A percentile compares a stretch with the other conserved stretches of the same genome.
These are phyloP conservation scores for Yasuhikotakia modesta DNA, from an alignment of 2,797 vertebrate genomes.

Conservation along the genomic window DNA sequence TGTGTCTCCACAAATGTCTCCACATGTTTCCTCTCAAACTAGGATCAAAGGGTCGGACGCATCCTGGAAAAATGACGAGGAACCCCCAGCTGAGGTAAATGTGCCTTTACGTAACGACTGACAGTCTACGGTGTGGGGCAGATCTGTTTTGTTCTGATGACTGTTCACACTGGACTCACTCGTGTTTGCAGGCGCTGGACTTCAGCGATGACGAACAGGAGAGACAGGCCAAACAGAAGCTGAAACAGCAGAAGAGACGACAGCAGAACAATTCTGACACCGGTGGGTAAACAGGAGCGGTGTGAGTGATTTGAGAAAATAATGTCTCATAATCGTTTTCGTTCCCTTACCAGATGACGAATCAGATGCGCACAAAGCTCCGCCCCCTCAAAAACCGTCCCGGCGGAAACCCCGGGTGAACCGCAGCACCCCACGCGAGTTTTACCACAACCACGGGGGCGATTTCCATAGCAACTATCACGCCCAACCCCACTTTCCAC, in stretches of 20 bases:
- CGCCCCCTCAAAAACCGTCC: conserved; percentile 30
- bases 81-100: conserved; percentile 88
- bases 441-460: conserved; percentile 36
- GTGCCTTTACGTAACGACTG: conserved; percentile 1
- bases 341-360: conserved; percentile 44
- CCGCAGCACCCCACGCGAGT: conserved; percentile 30
- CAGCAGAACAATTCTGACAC: conserved; percentile 69
- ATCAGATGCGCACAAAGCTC: conserved; percentile 6
- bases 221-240: conserved; percentile 81
- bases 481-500: conserved; percentile 40
- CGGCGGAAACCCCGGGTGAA: conserved; percentile 49
- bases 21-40: neutral
- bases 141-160: neutral
- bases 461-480: conserved; percentile 55
- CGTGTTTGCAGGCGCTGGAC: conserved; percentile 81
- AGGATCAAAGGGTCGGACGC: conserved; percentile 92
- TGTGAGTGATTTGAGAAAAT: too few species aligned
- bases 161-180: neutral
- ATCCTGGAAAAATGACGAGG: conserved; percentile 94
- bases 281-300: conserved; percentile 28
- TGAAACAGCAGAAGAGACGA: conserved; percentile 69
- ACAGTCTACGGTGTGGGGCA: neutral
- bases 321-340: neutral
- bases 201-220: conserved; percentile 93
- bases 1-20: neutral